A percentile compares a stretch with the other conserved stretches of the same genome.
Evolutionary conservation across 2,888 invertebrate genomes (phyloP).

Genomic region (Patella ulyssiponensis): DNA sequence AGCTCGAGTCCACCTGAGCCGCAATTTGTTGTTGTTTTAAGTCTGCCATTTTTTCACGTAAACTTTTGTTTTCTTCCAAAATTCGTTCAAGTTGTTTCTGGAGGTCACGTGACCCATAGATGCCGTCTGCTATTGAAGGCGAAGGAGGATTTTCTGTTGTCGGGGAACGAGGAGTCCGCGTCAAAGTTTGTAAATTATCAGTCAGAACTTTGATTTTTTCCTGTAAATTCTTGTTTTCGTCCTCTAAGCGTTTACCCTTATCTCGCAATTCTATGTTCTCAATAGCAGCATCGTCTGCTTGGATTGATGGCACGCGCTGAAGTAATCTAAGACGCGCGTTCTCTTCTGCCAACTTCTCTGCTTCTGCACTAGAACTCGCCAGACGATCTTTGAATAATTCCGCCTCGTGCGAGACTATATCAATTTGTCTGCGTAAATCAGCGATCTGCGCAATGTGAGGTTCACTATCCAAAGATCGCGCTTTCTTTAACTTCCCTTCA

Average conservation of each 20-base stretch:
- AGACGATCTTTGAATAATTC: constrained; percentile 78
- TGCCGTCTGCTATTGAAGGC: constrained; percentile 10
- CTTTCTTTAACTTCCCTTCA: constrained; percentile 55
- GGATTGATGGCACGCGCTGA: constrained; percentile 40
- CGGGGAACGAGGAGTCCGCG: constrained; percentile 31
- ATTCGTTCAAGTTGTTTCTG: constrained; percentile 83
- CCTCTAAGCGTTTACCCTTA: constrained; percentile 78
- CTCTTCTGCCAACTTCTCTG: constrained; percentile 82
- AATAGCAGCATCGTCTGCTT: constrained; percentile 55
- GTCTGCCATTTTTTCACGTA: constrained; percentile 24
- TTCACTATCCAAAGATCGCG: constrained; percentile 71
- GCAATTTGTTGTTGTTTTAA: constrained; percentile 12
- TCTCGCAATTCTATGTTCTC: constrained; percentile 75
- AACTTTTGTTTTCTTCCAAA: constrained; percentile 75
- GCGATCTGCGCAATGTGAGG: constrained; percentile 58
- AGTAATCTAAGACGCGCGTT: constrained; percentile 80
- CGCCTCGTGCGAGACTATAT: constrained; percentile 85
- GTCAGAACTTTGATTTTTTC: constrained; percentile 48
- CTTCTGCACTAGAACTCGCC: constrained; percentile 79
- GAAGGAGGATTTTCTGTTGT: background rate
- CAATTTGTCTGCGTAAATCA: constrained; percentile 82
- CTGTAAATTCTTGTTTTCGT: constrained; percentile 52
- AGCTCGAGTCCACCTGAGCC: background rate
- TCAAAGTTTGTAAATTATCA: constrained; percentile 42
- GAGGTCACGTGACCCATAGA: constrained; percentile 73